Evolutionary conservation across 1,140 invertebrate species (phyloP).

Genomic region (Bilobella aurantiaca): DNA sequence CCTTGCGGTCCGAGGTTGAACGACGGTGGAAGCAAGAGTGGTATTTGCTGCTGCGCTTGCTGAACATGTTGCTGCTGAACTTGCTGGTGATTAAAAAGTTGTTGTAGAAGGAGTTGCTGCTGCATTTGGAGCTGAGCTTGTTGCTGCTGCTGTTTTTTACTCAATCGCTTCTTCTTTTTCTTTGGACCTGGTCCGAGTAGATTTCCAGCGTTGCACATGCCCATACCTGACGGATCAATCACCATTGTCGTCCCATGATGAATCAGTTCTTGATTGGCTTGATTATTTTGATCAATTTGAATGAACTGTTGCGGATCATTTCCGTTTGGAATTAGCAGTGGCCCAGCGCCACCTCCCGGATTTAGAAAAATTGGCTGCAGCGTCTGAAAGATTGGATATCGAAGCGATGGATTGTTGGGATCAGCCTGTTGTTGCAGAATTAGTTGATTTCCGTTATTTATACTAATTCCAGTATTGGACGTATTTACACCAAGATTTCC

Average conservation of each 20-base stretch:
- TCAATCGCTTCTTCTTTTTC: slow-evolving; percentile 34
- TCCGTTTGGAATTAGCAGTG: slow-evolving; percentile 27
- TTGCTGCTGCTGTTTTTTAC: slow-evolving; percentile 35
- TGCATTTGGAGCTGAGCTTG: slow-evolving; percentile 31
- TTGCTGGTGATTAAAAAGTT: slow-evolving; percentile 27
- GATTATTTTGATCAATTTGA: slow-evolving; percentile 23
- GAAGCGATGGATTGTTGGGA: slow-evolving; percentile 1
- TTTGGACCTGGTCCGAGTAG: slow-evolving; percentile 17
- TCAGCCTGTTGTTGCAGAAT: slow-evolving; percentile 8
- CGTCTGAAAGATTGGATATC: slow-evolving; percentile 33
- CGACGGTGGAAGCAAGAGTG: slow-evolving; percentile 33
- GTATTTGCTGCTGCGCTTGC: slow-evolving; percentile 16
- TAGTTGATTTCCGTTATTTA: slow-evolving; percentile 1
- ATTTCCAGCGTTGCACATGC: slow-evolving; percentile 18
- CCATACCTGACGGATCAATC: slow-evolving; percentile 17
- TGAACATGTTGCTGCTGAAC: slow-evolving; percentile 26
- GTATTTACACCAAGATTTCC: neutral
- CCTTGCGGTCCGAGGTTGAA: slow-evolving; percentile 32
- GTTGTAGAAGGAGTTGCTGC: slow-evolving; percentile 31
- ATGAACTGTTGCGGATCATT: slow-evolving; percentile 25
- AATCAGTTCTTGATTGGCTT: neutral
- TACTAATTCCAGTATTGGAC: neutral
- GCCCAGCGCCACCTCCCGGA: slow-evolving; percentile 18
- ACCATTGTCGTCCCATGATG: slow-evolving; percentile 31
- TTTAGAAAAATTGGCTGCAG: slow-evolving; percentile 33